phyloP scores from a whole-genome alignment of 2,113 vertebrate genomes.

The Burhinus bistriatus region DNA sequence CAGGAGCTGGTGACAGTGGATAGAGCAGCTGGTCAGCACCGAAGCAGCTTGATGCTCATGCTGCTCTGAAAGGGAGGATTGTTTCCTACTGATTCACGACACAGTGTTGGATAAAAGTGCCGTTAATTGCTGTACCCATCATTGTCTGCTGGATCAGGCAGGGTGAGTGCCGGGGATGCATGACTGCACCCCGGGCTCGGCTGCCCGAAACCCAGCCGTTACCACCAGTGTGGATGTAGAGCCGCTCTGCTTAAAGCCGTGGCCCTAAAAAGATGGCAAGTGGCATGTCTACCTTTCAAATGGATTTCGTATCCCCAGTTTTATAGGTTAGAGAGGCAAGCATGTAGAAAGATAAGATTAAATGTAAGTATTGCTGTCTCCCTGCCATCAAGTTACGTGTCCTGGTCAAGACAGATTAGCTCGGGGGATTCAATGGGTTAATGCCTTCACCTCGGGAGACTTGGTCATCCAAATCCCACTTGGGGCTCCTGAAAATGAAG shows the following conservation, averaged over 20 bases:
- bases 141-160: not conserved
- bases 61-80: constrained; percentile 34
- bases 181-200: not conserved
- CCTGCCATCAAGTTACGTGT: not conserved
- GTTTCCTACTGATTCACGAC: not conserved
- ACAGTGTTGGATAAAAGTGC: not conserved
- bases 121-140: not conserved
- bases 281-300: not conserved
- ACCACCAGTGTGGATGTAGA: not conserved
- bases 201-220: not conserved
- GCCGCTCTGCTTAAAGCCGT: not conserved
- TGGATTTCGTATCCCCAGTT: not conserved
- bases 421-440: constrained; percentile 13
- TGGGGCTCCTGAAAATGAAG: not conserved
- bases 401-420: constrained; percentile 27
- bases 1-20: not conserved
- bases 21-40: not conserved
- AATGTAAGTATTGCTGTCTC: not conserved
- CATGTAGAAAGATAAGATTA: not conserved
- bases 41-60: not conserved
- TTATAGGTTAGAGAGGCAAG: not conserved
- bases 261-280: not conserved
- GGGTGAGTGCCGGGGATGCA: not conserved
- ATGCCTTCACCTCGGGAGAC: constrained; percentile 39
- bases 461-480: not conserved